A percentile compares a stretch with the other conserved stretches of the same genome.
These are phyloP conservation scores for Drosophila takahashii DNA, from an alignment of 1,140 invertebrate genomes.

Conservation along the genomic window DNA sequence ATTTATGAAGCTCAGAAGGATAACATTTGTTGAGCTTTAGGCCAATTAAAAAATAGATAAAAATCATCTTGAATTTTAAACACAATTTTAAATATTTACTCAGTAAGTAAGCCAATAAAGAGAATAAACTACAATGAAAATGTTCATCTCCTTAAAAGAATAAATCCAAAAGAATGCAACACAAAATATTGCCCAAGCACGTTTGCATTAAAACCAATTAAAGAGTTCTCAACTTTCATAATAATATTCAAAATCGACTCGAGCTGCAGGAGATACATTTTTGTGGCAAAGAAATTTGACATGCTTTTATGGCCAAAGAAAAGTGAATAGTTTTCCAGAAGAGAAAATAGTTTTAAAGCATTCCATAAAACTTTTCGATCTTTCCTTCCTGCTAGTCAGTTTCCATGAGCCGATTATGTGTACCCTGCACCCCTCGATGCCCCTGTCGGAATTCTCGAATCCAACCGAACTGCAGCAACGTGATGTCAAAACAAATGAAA, in stretches of 20 bases:
- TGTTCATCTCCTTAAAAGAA: not conserved
- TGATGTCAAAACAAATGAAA: constrained; percentile 83
- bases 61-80: not conserved
- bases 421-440: not conserved
- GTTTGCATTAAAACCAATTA: constrained; percentile 20
- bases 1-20: no score
- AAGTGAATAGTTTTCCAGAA: constrained; percentile 12
- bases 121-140: not conserved
- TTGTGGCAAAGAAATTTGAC: not conserved
- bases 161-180: not conserved
- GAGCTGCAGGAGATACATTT: not conserved
- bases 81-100: not conserved
- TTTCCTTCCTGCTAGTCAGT: constrained; percentile 5
- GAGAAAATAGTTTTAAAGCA: not conserved
- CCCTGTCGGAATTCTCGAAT: not conserved
- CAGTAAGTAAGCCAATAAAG: not conserved
- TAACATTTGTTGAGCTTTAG: not conserved
- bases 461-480: constrained; percentile 52
- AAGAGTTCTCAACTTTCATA: not conserved
- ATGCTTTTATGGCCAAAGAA: not conserved
- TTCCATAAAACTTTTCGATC: constrained; percentile 36
- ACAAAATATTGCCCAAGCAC: not conserved
- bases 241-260: not conserved
- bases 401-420: constrained; percentile 48
- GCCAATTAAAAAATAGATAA: no score